Base-by-base conservation (phyloP, 2,113 vertebrate genomes). In the Oryzias curvinotus region DNA sequence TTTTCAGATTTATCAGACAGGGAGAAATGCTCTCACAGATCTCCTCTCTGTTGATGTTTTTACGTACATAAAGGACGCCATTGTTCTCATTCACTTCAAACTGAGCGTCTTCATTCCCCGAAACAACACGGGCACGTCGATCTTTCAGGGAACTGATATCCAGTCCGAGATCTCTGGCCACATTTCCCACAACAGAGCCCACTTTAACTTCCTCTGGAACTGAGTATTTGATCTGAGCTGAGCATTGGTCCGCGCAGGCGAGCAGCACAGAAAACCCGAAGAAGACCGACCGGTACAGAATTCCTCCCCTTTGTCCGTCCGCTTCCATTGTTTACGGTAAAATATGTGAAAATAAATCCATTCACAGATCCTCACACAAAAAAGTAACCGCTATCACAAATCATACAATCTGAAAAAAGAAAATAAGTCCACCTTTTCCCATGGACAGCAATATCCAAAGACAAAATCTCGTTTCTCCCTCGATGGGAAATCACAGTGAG, bases 161-260 rank as follows among this genome's bases (percentile, higher is more conserved):
- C 25, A 92, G 14, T 51, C 90, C 89, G 1, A 92, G 64, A 81
- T 92, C 90, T 15, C 86, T 88, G 3, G 87, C 88, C 2, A 91
- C 64, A 62, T 91, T 87, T 68, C 91, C 91, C 44, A 91, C 85
- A 65, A 81, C 41, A 1, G 77, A 66, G 52, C 86, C 90, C 16
- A 75, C 44, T 57, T 73, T 89, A 1, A 64, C 41, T 45, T 92
- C 88, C 49, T 92, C 91, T 16, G 75, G 85, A 67, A 90, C 55
- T 1, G 90, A 87, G 61, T 92, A 92, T 72, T 84, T 82, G 8
- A 91, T 85, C 67, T 92, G 90, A 49, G 82, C 77, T 18, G 71
- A 68, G 55, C 73, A 47, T 36, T 2, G 28, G 30, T 78, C 62
- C 17, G 67, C 14, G 15, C 57, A 81, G 44, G 49, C 43, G 43